Evolutionary conservation across 2,888 invertebrate genomes (phyloP), one percentile per base, ranked within the genome.

Genomic region (Lagria hirta): DNA sequence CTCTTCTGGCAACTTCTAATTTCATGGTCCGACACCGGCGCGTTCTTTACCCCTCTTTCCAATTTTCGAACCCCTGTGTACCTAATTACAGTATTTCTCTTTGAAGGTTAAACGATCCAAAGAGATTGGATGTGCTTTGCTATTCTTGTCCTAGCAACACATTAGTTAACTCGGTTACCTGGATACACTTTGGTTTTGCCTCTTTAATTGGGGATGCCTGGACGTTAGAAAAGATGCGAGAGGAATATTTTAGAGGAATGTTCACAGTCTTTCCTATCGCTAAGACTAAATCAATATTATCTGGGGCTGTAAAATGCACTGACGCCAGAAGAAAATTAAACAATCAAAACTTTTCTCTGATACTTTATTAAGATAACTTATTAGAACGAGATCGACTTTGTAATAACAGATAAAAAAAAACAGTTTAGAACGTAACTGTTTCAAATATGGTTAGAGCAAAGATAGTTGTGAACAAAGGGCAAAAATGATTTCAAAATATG

Each of bases 71-170:
- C 62, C 65, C 61, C 62, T 61, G 65, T n/a, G n/a, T 65, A 65
- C 64, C 68, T 68, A 68, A 69, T 69, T 69, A 69, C 62, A 60
- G 61, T 67, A 66, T 65, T 65, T 65, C 66, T 65, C 63, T 61
- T 57, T 56, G 63, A 62, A 60, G 58, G 58, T 61, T 45, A 43
- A 54, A 53, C 53, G 45, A 53, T 57, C 46, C 59, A 49, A 43
- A 43, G 55, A 58, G 55, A 57, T 58, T 60, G 57, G 58, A 52
- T 57, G 53, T 51, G 41, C 21, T 30, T 43, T 24, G 23, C 34
- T 49, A 40, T 48, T 50, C 50, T 24, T 5, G 3, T 37, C 21
- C 17, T 27, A 22, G 30, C 13, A 5, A 26, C 37, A 13, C 30
- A 13, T 15, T 30, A 14, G 11, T 28, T 5, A 1, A 3, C 16